Evolutionary conservation across 2,113 vertebrate species (phyloP).

Genomic region (Osmerus mordax): DNA sequence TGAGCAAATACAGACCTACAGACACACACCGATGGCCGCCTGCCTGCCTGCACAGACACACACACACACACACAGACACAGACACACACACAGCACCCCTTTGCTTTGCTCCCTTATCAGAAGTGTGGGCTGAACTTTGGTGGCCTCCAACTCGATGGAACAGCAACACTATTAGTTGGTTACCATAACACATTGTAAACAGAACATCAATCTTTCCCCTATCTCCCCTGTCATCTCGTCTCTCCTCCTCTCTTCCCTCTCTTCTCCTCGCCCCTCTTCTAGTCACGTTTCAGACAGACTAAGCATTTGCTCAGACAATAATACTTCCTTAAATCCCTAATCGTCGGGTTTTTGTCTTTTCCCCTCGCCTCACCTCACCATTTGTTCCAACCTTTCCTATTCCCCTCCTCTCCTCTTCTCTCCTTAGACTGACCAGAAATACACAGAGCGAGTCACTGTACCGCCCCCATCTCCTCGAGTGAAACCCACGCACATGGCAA

Average conservation of each 20-base stretch:
- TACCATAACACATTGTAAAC: no score
- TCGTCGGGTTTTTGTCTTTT: not conserved
- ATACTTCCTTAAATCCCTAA: no score
- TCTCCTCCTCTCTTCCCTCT: slow-evolving; percentile 6
- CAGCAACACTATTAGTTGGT: no score
- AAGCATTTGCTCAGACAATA: no score
- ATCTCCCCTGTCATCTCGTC: not conserved
- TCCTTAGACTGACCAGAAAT: not conserved
- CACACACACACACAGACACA: not conserved
- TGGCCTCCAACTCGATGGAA: no score
- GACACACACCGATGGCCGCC: not conserved
- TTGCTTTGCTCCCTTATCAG: not conserved
- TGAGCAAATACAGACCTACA: not conserved
- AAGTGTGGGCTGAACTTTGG: no score
- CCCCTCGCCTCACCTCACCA: not conserved
- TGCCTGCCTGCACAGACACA: not conserved
- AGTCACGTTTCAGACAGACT: no score
- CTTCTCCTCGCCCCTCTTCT: not conserved
- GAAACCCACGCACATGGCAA: no score
- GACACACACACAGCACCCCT: slow-evolving; percentile 6
- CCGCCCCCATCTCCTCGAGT: no score
- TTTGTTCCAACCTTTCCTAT: not conserved
- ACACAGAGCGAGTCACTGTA: not conserved
- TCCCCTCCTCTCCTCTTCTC: not conserved
- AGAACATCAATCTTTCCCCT: not conserved